phyloP scores from a whole-genome alignment of 1,140 invertebrate species.

The Lordiphosa clarofinis region DNA sequence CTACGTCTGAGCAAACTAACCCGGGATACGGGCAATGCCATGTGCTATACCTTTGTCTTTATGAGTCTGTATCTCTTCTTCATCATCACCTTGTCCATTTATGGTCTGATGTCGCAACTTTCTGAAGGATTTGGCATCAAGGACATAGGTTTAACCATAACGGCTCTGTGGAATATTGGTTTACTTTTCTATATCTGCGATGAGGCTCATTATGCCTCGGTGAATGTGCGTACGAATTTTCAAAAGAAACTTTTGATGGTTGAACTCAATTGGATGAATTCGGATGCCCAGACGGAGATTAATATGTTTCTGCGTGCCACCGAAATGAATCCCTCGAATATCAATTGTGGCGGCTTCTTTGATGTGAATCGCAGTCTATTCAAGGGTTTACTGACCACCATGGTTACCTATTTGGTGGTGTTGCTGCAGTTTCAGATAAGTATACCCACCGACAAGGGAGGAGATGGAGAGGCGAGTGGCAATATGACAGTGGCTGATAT shows the following conservation, averaged over 20 bases:
- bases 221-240: constrained; percentile 84
- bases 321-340: constrained; percentile 86
- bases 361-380: constrained; percentile 85
- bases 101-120: constrained; percentile 84
- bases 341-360: constrained; percentile 85
- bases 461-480: constrained; percentile 26
- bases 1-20: constrained; percentile 84
- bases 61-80: constrained; percentile 85
- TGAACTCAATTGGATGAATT: constrained; percentile 85
- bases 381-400: constrained; percentile 85
- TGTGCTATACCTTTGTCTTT: constrained; percentile 84
- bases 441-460: constrained; percentile 81
- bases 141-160: constrained; percentile 84
- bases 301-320: constrained; percentile 86
- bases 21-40: constrained; percentile 83
- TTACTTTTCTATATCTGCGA: constrained; percentile 85
- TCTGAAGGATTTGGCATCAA: constrained; percentile 85
- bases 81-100: constrained; percentile 85
- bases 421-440: constrained; percentile 86
- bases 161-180: constrained; percentile 82
- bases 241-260: constrained; percentile 86
- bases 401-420: constrained; percentile 86
- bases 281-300: constrained; percentile 84
- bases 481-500: constrained; percentile 58
- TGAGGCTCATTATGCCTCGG: constrained; percentile 84